Evolutionary conservation across 2,797 vertebrate species (phyloP).

Genomic region (Sciaenops ocellatus): DNA sequence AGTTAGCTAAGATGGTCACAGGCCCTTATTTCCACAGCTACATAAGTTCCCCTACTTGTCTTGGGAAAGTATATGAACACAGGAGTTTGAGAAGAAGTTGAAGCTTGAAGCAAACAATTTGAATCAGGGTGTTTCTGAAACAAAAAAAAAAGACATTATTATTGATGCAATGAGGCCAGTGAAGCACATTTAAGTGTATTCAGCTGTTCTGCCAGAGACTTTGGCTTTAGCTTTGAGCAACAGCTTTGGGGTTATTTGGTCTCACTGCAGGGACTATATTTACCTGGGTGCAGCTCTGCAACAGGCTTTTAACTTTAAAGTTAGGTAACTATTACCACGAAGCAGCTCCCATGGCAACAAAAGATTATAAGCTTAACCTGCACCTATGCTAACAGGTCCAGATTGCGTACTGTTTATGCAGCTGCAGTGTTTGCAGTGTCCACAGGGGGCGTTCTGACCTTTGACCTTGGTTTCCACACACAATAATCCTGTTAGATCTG

Average conservation of each 20-base stretch:
- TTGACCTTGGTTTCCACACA: conserved; percentile 47
- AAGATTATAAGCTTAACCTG: conserved; percentile 78
- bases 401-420: conserved; percentile 54
- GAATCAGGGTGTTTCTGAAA: not conserved
- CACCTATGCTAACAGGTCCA: conserved; percentile 23
- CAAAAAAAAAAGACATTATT: not conserved
- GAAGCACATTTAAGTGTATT: conserved; percentile 18
- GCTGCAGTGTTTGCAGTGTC: conserved; percentile 61
- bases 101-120: not conserved
- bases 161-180: conserved; percentile 21
- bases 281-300: conserved; percentile 59
- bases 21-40: not conserved
- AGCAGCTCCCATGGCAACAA: conserved; percentile 68
- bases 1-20: conserved; percentile 4
- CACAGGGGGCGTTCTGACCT: conserved; percentile 64
- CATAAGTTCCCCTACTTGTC: not conserved
- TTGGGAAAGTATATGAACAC: not conserved
- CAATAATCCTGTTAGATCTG: conserved; percentile 74
- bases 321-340: conserved; percentile 81
- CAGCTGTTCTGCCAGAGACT: conserved; percentile 13
- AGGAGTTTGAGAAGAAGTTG: not conserved
- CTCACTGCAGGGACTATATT: conserved; percentile 63
- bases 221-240: conserved; percentile 30
- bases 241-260: conserved; percentile 39
- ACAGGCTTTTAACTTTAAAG: conserved; percentile 70